Percentiles rank a stretch among this genome's conserved stretches.
These are phyloP conservation scores for Ischnura elegans DNA, from an alignment of 2,888 invertebrate species.

Conservation along the genomic window DNA sequence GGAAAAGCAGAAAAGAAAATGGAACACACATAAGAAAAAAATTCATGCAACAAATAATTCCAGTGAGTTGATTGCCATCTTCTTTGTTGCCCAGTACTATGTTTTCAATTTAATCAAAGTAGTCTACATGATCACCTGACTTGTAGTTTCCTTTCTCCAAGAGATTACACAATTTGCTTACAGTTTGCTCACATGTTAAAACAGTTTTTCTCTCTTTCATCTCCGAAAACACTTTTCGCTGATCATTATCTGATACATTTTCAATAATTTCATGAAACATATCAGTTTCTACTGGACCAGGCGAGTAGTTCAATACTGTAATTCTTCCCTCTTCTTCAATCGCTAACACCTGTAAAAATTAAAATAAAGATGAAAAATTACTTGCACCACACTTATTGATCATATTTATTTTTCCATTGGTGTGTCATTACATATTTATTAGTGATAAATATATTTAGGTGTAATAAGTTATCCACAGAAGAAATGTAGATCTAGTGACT, in stretches of 20 bases:
- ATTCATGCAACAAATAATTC: background rate
- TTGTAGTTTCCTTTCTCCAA: conserved; percentile 86
- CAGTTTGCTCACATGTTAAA: conserved; percentile 87
- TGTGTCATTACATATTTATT: too few relatives aligned
- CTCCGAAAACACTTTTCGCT: conserved; percentile 82
- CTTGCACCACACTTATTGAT: background rate
- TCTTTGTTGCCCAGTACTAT: background rate
- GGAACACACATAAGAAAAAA: background rate
- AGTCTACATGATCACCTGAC: conserved; percentile 92
- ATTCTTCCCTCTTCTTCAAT: conserved; percentile 83
- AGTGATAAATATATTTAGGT: too few relatives aligned
- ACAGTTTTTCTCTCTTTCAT: conserved; percentile 83
- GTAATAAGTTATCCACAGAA: too few relatives aligned
- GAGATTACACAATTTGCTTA: conserved; percentile 85
- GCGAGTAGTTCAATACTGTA: conserved; percentile 90
- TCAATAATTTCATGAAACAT: conserved; percentile 87
- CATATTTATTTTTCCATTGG: background rate
- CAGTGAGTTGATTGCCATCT: background rate
- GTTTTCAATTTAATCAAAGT: conserved; percentile 82
- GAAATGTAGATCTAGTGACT: too few relatives aligned
- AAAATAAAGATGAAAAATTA: background rate
- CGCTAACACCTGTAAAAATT: conserved; percentile 81
- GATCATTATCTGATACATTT: conserved; percentile 82
- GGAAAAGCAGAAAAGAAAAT: background rate
- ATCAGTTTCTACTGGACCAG: conserved; percentile 94